Conservation (phyloP, 2,797 vertebrate species). For the Strix occidentalis region DNA sequence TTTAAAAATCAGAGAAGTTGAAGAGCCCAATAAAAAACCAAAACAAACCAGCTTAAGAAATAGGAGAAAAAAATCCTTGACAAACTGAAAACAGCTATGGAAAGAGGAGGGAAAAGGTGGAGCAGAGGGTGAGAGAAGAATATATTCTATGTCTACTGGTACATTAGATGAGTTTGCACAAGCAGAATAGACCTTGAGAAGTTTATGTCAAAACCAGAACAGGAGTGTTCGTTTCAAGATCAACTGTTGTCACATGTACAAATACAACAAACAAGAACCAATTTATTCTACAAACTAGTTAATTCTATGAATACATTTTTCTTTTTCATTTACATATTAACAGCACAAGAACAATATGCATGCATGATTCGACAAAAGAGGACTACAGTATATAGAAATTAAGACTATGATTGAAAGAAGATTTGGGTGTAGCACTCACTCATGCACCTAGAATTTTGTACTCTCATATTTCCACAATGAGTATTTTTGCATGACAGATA, state of each 20-base stretch:
- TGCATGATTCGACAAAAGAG: background rate
- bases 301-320: background rate
- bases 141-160: background rate
- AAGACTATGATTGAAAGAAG: background rate
- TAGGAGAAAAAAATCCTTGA: conserved; percentile 7
- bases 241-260: background rate
- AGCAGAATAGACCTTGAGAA: background rate
- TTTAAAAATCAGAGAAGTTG: conserved; percentile 61
- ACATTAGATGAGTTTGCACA: conserved; percentile 17
- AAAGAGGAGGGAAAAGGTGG: conserved; percentile 4
- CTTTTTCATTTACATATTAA: background rate
- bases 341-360: conserved; percentile 19
- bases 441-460: background rate
- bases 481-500: background rate
- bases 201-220: background rate
- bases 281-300: conserved; percentile 13
- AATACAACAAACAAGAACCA: conserved; percentile 7
- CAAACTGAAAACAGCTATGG: background rate
- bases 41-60: conserved; percentile 8
- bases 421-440: background rate
- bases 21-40: background rate
- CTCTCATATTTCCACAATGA: background rate
- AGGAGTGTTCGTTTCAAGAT: conserved; percentile 40
- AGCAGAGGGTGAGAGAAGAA: background rate
- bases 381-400: background rate